phyloP scores from a whole-genome alignment of 2,888 invertebrate species.

The Laspeyria flexula region DNA sequence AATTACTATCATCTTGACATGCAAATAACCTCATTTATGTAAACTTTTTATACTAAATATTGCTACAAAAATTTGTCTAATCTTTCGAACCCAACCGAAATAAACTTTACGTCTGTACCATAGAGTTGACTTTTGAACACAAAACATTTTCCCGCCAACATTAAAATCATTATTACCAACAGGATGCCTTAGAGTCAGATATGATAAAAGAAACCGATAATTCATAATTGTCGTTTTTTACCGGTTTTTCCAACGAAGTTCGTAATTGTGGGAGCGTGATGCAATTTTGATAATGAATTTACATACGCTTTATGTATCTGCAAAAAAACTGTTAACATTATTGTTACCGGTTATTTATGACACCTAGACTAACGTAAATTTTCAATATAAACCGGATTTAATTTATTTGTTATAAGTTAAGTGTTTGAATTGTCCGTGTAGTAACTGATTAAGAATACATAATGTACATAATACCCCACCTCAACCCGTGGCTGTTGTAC shows the following conservation, averaged over 20 bases:
- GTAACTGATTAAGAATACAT: no score
- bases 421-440: no score
- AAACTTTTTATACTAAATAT: no score
- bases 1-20: no score
- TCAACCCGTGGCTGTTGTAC: no score
- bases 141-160: no score
- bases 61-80: no score
- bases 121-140: no score
- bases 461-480: no score
- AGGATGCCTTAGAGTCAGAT: constrained; percentile 11
- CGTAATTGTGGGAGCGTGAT: constrained; percentile 20
- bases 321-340: not conserved
- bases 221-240: constrained; percentile 19
- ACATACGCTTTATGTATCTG: constrained; percentile 4
- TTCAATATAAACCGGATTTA: constrained; percentile 15
- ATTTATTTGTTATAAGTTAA: not conserved
- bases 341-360: constrained; percentile 1
- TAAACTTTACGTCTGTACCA: no score
- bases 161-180: constrained; percentile 8
- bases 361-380: not conserved
- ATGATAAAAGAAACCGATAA: constrained; percentile 25
- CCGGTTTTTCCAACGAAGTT: constrained; percentile 20
- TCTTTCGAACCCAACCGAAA: no score
- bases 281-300: constrained; percentile 23
- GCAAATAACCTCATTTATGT: no score